These are phyloP conservation scores for Cetoscarus ocellatus DNA, from an alignment of 2,797 vertebrate species.

Conservation along the genomic window DNA sequence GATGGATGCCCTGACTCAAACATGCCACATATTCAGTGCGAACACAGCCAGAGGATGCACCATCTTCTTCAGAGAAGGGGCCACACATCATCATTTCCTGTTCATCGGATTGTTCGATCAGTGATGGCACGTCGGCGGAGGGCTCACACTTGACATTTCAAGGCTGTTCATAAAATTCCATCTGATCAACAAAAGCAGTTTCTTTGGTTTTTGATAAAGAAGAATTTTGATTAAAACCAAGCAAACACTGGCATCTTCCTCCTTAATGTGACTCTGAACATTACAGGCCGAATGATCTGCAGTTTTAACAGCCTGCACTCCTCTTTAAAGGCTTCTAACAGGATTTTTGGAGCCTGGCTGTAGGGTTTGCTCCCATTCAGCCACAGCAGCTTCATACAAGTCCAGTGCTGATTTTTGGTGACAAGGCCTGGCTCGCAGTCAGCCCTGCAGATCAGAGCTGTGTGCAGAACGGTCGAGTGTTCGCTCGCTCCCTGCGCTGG, in stretches of 20 bases:
- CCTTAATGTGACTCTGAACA: neutral
- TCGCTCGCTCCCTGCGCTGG: neutral
- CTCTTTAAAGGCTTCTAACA: neutral
- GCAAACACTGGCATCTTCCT: neutral
- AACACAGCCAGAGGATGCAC: conserved; percentile 31
- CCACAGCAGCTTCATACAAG: neutral
- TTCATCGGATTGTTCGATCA: conserved; percentile 30
- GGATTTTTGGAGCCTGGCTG: neutral
- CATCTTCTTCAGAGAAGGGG: conserved; percentile 53
- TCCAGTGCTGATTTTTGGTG: neutral
- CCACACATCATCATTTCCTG: conserved; percentile 18
- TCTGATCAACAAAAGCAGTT: neutral
- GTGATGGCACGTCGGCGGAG: conserved; percentile 9
- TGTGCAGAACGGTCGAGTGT: neutral
- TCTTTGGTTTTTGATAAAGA: neutral
- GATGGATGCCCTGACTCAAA: conserved; percentile 12
- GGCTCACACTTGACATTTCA: conserved; percentile 6
- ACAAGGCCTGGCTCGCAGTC: neutral
- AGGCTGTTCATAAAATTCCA: neutral
- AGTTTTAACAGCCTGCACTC: neutral
- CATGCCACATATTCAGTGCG: conserved; percentile 9
- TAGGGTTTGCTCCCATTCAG: conserved; percentile 17
- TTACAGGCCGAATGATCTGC: neutral
- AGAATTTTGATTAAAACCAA: neutral
- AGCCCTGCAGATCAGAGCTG: neutral